These are phyloP conservation scores for Platorchestia sp. DNA, from an alignment of 1,140 invertebrate species.

Conservation along the genomic window DNA sequence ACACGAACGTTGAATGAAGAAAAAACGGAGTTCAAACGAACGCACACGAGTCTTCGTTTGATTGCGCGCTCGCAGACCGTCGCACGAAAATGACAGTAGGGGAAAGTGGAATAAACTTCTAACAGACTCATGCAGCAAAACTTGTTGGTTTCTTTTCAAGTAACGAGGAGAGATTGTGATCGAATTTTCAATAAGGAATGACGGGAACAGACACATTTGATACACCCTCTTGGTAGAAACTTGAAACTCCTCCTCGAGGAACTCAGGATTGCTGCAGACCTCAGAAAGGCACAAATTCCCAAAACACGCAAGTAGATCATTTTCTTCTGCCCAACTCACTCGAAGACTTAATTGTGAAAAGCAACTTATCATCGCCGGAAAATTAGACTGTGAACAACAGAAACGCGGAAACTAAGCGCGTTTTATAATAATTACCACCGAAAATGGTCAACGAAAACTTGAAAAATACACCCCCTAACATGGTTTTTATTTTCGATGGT, in stretches of 20 bases:
- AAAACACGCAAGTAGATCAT: not conserved
- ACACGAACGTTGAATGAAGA: too few relatives aligned
- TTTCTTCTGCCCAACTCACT: not conserved
- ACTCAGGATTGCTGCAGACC: not conserved
- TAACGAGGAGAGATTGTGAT: too few relatives aligned
- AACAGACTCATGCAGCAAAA: too few relatives aligned
- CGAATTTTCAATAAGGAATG: too few relatives aligned
- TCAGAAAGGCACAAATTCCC: not conserved
- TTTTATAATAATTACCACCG: not conserved
- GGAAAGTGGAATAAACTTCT: too few relatives aligned
- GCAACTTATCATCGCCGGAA: not conserved
- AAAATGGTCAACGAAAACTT: not conserved
- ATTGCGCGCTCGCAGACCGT: too few relatives aligned
- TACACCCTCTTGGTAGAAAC: not conserved
- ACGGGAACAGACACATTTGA: too few relatives aligned
- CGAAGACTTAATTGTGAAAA: not conserved
- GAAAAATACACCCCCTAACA: not conserved
- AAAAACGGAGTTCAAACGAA: too few relatives aligned
- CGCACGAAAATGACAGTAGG: too few relatives aligned
- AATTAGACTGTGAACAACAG: not conserved
- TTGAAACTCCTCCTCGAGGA: not conserved
- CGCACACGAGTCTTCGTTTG: too few relatives aligned
- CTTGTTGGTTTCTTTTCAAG: too few relatives aligned
- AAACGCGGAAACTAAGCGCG: not conserved
- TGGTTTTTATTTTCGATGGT: too few relatives aligned